phyloP scores from a whole-genome alignment of 92 coral and sea anemone genomes.

The Nematostella vectensis region DNA sequence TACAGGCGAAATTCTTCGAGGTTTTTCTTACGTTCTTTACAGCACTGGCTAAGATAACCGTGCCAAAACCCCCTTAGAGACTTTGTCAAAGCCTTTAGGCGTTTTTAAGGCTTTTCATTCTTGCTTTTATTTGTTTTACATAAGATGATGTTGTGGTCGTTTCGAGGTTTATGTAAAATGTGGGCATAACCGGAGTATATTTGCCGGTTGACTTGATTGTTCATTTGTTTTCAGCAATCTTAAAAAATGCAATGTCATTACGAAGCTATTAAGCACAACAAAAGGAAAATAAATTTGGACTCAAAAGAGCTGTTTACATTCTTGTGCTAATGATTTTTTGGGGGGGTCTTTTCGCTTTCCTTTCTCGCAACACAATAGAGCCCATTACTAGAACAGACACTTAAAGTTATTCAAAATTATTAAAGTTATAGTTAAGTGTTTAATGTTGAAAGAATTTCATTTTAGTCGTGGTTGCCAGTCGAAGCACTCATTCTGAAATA shows the following conservation, averaged over 20 bases:
- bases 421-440: background rate
- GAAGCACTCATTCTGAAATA: no score
- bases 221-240: no score
- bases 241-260: no score
- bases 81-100: background rate
- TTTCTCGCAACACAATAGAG: background rate
- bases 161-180: no score
- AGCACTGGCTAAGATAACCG: conserved; percentile 18
- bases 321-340: no score
- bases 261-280: background rate
- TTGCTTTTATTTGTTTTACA: background rate
- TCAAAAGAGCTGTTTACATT: no score
- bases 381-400: background rate
- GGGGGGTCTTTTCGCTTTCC: background rate
- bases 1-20: conserved; percentile 6
- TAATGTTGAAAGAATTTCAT: no score
- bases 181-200: no score
- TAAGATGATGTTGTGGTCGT: no score
- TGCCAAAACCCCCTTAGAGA: conserved; percentile 6
- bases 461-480: no score
- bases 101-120: background rate
- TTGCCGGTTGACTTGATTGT: no score
- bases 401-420: background rate
- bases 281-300: no score
- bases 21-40: conserved; percentile 20